Conservation (phyloP, 2,888 invertebrate genomes). For the Campoplex nolae region DNA sequence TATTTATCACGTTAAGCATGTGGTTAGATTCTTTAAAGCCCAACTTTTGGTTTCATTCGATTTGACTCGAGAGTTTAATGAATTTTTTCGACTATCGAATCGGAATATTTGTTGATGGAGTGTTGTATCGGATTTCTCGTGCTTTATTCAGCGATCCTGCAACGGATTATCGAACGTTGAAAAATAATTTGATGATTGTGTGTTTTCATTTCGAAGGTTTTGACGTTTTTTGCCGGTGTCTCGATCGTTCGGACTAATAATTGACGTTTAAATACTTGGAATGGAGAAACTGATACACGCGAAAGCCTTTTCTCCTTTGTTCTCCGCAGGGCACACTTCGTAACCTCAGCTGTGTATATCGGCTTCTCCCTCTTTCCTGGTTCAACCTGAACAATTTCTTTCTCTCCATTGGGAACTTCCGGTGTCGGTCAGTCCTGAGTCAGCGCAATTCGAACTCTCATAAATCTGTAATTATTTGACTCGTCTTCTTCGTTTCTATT, state of each 20-base stretch:
- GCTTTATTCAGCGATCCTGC: background rate
- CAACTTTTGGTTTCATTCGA: background rate
- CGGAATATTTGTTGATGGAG: background rate
- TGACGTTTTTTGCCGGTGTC: background rate
- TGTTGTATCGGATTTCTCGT: background rate
- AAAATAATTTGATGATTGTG: background rate
- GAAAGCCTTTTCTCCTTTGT: constrained; percentile 23
- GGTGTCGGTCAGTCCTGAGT: constrained; percentile 8
- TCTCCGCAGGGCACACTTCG: background rate
- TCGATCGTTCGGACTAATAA: constrained; percentile 37
- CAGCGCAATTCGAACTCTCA: background rate
- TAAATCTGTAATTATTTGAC: background rate
- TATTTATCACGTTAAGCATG: too few relatives aligned
- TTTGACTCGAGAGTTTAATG: background rate
- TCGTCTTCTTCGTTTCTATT: background rate
- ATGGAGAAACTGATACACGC: constrained; percentile 3
- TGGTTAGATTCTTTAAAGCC: too few relatives aligned
- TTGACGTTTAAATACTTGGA: constrained; percentile 8
- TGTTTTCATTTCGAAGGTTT: background rate
- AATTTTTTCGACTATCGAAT: background rate
- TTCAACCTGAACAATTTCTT: constrained; percentile 50
- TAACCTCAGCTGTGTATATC: background rate
- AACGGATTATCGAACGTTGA: background rate
- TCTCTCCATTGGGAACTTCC: constrained; percentile 46
- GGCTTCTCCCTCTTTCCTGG: constrained; percentile 45